Percentiles rank a stretch among this genome's conserved stretches.
Evolutionary conservation across 1,140 invertebrate species (phyloP).

Genomic region (Zaprionus gabonicus): DNA sequence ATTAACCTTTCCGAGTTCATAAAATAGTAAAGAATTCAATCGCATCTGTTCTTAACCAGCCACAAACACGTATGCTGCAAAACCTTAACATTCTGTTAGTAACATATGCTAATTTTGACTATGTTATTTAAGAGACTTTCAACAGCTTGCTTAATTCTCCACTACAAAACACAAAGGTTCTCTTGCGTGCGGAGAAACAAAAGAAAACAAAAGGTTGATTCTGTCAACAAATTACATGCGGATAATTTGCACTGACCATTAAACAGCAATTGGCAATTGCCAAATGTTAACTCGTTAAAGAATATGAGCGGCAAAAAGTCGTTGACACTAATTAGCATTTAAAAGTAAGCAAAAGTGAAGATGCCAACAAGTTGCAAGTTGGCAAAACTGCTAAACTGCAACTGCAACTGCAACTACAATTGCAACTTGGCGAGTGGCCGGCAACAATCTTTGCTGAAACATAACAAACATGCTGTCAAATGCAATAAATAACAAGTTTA

Average conservation of each 20-base stretch:
- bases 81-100: too few species aligned
- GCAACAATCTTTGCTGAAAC: not conserved
- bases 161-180: slow-evolving; percentile 12
- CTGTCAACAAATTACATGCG: not conserved
- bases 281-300: slow-evolving; percentile 4
- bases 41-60: too few species aligned
- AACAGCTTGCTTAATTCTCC: not conserved
- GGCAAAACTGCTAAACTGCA: not conserved
- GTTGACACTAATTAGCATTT: slow-evolving; percentile 13
- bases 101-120: too few species aligned
- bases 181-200: slow-evolving; percentile 21
- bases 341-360: slow-evolving; percentile 2
- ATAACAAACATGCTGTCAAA: slow-evolving; percentile 10
- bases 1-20: too few species aligned
- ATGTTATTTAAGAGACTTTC: too few species aligned
- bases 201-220: slow-evolving; percentile 15
- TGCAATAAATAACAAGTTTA: slow-evolving; percentile 12
- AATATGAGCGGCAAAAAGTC: slow-evolving; percentile 4
- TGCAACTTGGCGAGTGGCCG: not conserved
- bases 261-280: slow-evolving; percentile 10
- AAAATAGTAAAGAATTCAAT: too few species aligned
- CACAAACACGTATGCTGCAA: too few species aligned
- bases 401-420: not conserved
- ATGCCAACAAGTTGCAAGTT: slow-evolving; percentile 2
- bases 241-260: not conserved